phyloP scores from a whole-genome alignment of 2,113 vertebrate species.

The Archilochus colubris region DNA sequence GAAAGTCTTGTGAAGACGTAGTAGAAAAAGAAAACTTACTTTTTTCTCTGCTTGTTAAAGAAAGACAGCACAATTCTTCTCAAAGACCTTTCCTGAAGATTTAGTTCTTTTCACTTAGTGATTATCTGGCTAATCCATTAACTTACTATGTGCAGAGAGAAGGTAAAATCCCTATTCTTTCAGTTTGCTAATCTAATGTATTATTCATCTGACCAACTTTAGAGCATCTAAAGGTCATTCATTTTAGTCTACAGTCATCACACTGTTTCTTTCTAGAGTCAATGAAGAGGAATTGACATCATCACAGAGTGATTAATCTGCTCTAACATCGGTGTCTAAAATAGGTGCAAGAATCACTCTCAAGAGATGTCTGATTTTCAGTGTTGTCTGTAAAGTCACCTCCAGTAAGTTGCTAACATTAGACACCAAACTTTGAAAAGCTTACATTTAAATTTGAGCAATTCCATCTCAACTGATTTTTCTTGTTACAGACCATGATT shows the following conservation, averaged over 20 bases:
- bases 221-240: neutral
- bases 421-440: constrained; percentile 36
- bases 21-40: neutral
- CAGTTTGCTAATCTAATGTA: constrained; percentile 1
- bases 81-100: neutral
- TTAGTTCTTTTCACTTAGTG: neutral
- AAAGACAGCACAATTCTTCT: neutral
- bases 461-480: constrained; percentile 7
- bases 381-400: neutral
- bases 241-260: neutral
- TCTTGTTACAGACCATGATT: constrained; percentile 7
- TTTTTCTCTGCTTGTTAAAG: neutral
- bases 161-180: neutral
- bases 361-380: neutral
- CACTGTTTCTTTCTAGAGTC: neutral
- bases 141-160: neutral
- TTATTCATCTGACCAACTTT: neutral
- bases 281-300: neutral
- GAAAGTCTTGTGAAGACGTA: neutral
- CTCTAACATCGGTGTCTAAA: neutral
- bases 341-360: neutral
- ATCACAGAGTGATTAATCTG: neutral
- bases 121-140: neutral
- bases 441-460: constrained; percentile 20
- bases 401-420: neutral